Percentiles rank a stretch among this genome's conserved stretches.
These are phyloP conservation scores for Netelia melanura DNA, from an alignment of 2,888 invertebrate species.

Conservation along the genomic window DNA sequence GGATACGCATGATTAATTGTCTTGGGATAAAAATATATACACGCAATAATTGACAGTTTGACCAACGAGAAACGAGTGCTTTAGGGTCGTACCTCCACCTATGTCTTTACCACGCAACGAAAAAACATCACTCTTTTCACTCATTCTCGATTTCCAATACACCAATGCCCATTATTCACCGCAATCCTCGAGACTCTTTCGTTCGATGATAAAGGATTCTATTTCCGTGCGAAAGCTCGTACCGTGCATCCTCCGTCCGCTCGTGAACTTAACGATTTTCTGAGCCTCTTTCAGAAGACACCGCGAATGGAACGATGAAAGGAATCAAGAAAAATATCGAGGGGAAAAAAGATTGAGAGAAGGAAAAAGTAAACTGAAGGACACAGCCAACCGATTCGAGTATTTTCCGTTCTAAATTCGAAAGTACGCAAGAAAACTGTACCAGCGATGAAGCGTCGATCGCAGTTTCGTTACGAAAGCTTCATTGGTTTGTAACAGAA, in stretches of 20 bases:
- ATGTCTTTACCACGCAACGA: background rate
- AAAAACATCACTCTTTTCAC: background rate
- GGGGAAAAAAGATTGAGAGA: background rate
- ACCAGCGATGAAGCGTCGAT: conserved; percentile 1
- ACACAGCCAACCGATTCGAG: conserved; percentile 14
- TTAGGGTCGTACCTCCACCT: too few relatives aligned
- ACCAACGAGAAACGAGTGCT: too few relatives aligned
- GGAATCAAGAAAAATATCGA: background rate
- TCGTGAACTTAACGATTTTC: conserved; percentile 13
- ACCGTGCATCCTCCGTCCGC: background rate
- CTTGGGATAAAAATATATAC: too few relatives aligned
- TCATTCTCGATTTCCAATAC: conserved; percentile 17
- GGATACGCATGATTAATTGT: too few relatives aligned
- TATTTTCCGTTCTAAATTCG: conserved; percentile 56
- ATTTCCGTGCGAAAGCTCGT: conserved; percentile 25
- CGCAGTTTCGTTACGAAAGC: conserved; percentile 5
- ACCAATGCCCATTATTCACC: conserved; percentile 33
- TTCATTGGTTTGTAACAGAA: conserved; percentile 11
- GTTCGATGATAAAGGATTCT: conserved; percentile 27
- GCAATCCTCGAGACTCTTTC: conserved; percentile 1
- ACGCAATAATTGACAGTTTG: too few relatives aligned
- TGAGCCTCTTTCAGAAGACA: background rate
- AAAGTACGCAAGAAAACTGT: conserved; percentile 32
- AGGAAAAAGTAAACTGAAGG: conserved; percentile 13
- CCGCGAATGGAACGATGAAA: background rate